Evolutionary conservation across 2,888 invertebrate genomes (phyloP).

Genomic region (Leptinotarsa juncta): DNA sequence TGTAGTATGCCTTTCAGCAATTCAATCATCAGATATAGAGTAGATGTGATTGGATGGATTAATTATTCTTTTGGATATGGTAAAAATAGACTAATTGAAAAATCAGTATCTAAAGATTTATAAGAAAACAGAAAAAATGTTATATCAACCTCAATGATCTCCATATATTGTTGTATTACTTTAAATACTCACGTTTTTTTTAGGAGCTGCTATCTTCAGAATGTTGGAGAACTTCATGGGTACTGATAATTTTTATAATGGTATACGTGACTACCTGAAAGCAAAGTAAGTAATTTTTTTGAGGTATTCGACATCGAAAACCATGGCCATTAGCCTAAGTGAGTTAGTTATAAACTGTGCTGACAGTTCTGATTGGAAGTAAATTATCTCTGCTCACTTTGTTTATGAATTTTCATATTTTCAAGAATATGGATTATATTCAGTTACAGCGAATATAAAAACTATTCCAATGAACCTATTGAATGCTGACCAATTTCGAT

Average conservation of each 20-base stretch:
- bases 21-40: too few species aligned
- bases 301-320: too few species aligned
- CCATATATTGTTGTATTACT: too few species aligned
- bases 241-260: constrained; percentile 66
- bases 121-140: too few species aligned
- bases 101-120: too few species aligned
- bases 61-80: too few species aligned
- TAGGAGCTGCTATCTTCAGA: constrained; percentile 63
- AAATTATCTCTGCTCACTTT: background rate
- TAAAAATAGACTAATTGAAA: too few species aligned
- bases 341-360: background rate
- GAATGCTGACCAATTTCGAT: background rate
- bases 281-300: constrained; percentile 64
- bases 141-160: too few species aligned
- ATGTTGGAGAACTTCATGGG: constrained; percentile 76
- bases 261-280: constrained; percentile 70
- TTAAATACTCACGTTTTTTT: background rate
- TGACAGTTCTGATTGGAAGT: background rate
- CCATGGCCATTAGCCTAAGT: too few species aligned
- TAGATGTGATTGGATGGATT: too few species aligned
- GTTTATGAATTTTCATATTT: background rate
- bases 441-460: background rate
- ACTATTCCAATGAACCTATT: background rate
- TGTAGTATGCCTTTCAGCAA: too few species aligned
- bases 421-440: background rate